Evolutionary conservation across 2,888 invertebrate genomes (phyloP).

Genomic region (Oithona nana): DNA sequence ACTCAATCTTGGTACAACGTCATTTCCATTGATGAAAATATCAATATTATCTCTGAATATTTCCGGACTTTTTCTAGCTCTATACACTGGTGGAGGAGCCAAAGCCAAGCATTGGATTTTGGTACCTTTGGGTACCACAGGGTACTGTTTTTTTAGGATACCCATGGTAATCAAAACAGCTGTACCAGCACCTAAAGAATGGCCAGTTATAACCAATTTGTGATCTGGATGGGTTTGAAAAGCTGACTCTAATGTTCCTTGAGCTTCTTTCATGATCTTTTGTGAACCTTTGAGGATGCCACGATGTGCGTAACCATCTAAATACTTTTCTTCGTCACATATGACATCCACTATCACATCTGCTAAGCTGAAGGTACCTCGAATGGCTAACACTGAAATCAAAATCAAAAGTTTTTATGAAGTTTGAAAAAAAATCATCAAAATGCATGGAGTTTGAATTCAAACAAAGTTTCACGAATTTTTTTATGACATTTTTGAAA

Average conservation of each 20-base stretch:
- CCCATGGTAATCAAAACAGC: conserved; percentile 3
- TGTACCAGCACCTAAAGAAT: conserved; percentile 12
- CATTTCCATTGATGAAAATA: conserved; percentile 1
- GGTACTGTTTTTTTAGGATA: background rate
- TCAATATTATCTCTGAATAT: background rate
- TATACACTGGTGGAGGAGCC: conserved; percentile 13
- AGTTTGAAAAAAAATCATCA: too few relatives aligned
- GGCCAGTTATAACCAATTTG: conserved; percentile 4
- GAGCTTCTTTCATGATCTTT: background rate
- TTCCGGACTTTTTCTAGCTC: background rate
- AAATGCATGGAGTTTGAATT: too few relatives aligned
- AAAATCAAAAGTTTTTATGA: too few relatives aligned
- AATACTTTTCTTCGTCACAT: background rate
- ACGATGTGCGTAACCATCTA: conserved; percentile 2
- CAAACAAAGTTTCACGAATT: too few relatives aligned
- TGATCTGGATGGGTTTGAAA: background rate
- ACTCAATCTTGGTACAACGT: conserved; percentile 1
- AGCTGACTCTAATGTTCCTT: background rate
- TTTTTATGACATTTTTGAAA: too few relatives aligned
- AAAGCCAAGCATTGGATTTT: conserved; percentile 10
- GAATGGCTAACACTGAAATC: background rate
- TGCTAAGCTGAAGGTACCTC: background rate
- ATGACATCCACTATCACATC: conserved; percentile 2
- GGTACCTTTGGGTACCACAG: background rate
- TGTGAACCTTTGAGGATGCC: background rate